These are phyloP conservation scores for Pheosia gnoma DNA, from an alignment of 2,888 invertebrate genomes.

Conservation along the genomic window DNA sequence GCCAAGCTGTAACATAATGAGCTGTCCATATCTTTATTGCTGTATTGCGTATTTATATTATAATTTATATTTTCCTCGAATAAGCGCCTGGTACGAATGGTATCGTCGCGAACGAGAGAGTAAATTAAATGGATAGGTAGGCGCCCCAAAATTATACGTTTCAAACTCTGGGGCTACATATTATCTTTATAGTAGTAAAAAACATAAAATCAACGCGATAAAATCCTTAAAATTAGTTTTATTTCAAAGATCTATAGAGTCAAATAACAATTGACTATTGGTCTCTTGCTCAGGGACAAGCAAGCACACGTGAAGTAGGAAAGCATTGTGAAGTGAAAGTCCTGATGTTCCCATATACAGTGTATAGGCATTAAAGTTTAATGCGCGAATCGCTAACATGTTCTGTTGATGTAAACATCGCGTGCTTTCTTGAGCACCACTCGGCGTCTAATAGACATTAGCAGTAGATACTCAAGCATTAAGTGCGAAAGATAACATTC, in stretches of 20 bases:
- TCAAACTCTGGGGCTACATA: constrained; percentile 24
- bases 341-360: too few relatives aligned
- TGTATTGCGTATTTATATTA: constrained; percentile 1
- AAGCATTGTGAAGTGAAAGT: too few relatives aligned
- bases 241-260: too few relatives aligned
- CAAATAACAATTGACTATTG: too few relatives aligned
- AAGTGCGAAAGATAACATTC: constrained; percentile 13
- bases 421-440: constrained; percentile 24
- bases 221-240: too few relatives aligned
- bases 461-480: constrained; percentile 30
- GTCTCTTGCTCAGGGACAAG: too few relatives aligned
- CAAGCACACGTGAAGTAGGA: too few relatives aligned
- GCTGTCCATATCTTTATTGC: background rate
- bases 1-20: constrained; percentile 3
- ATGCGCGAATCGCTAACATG: background rate
- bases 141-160: constrained; percentile 26
- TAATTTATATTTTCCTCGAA: constrained; percentile 9
- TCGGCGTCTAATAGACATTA: constrained; percentile 22
- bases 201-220: too few relatives aligned
- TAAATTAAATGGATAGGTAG: constrained; percentile 28
- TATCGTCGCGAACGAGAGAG: constrained; percentile 17
- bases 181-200: constrained; percentile 6
- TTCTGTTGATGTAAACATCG: constrained; percentile 28
- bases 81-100: constrained; percentile 32
- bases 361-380: background rate